Evolutionary conservation across 2,888 invertebrate species (phyloP), one percentile per base, ranked within the genome.

Genomic region (Cancer borealis): DNA sequence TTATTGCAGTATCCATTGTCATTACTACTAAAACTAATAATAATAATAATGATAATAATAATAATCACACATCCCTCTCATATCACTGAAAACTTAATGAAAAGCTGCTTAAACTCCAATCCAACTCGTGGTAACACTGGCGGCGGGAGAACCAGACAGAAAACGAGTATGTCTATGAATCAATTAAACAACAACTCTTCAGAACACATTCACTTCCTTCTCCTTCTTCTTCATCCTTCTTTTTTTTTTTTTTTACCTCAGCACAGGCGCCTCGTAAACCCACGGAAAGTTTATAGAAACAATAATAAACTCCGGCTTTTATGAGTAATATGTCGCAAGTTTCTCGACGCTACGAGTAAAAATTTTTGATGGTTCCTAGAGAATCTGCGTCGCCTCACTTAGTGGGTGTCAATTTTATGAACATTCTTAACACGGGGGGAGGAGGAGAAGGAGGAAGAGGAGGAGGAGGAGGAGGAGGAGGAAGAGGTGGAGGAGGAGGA

Each of bases 301-400:
- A 94, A 94, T 94, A 94, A 94, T 92, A 94, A 94, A 94, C 94
- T 92, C 79, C 26, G 66, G 92, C 79, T 94, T 94, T 94, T 94
- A 94, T 94, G 94, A 94, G 94, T 89, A 92, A 94, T 94, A 94
- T 94, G 92, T 89, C 92, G 73, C 89, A 88, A 92, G 92, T 92
- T 91, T 79, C 54, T 26, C 30, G 92, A 54, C 79, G 26, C n/a
- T 46, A 39, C 47, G 93, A 93, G 93, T 93, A 93, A 92, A 93
- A 93, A 66, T 92, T 93, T 93, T 92, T 93, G 93, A 92, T 88
- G 91, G 54, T 91, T 47, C 89, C 60, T 88, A n/a, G 90, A 91
- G 93, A 93, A 60, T 93, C 92, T 92, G 92, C 66, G 47, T 79
- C 49, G 90, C 79, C 47, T 90, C 88, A 93, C 92, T 93, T 93